Percentiles rank a stretch among this genome's conserved stretches.
These are phyloP conservation scores for Enhydra lutris DNA, from an alignment of 2,113 vertebrate genomes.

Conservation along the genomic window DNA sequence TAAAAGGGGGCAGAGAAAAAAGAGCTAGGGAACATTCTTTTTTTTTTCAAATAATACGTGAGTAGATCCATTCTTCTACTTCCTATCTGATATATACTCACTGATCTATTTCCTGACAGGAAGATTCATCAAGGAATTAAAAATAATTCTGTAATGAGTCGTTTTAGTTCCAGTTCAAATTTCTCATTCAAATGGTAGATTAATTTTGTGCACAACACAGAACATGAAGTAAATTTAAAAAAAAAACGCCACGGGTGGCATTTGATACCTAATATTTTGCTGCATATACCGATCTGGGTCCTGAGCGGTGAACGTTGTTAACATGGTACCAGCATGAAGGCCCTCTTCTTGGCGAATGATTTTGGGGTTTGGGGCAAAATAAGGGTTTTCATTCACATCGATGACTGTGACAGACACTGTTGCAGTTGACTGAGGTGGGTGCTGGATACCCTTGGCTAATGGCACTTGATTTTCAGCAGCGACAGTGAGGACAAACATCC, in stretches of 20 bases:
- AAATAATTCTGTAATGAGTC: not conserved
- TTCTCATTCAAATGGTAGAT: not conserved
- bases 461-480: conserved; percentile 93
- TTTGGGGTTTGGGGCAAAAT: conserved; percentile 95
- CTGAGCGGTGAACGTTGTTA: conserved; percentile 92
- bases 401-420: conserved; percentile 94
- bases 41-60: not conserved
- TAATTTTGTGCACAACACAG: not conserved
- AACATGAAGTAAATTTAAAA: not conserved
- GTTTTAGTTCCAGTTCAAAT: not conserved
- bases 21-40: not conserved
- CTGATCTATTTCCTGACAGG: not conserved
- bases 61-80: not conserved
- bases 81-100: not conserved
- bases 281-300: conserved; percentile 97
- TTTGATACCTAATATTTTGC: conserved; percentile 90
- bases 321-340: conserved; percentile 84
- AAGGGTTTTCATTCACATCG: conserved; percentile 96
- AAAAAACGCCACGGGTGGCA: not conserved
- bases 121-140: not conserved
- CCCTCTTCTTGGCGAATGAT: conserved; percentile 93
- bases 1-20: not conserved
- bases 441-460: conserved; percentile 94
- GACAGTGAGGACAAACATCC: conserved; percentile 93
- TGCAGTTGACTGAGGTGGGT: conserved; percentile 96